Evolutionary conservation across 2,888 invertebrate species (phyloP).

Genomic region (Drosophila anceps): DNA sequence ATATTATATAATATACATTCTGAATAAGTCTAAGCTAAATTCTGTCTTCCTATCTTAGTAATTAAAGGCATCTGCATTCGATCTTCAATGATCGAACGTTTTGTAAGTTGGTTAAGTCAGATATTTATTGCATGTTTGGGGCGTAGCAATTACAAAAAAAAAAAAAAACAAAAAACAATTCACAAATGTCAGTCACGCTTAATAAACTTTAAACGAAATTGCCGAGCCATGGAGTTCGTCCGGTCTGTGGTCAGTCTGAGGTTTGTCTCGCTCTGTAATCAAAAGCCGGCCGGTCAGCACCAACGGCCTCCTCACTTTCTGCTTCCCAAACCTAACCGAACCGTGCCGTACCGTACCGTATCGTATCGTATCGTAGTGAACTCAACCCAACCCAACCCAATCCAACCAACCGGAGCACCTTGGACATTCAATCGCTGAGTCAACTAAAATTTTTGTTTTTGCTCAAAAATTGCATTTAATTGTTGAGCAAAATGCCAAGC

Average conservation of each 20-base stretch:
- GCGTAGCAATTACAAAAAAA: slow-evolving; percentile 68
- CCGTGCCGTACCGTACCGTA: slow-evolving; percentile 8
- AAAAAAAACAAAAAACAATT: slow-evolving; percentile 42
- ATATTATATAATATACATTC: no score
- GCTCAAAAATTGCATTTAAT: slow-evolving; percentile 75
- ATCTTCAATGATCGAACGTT: slow-evolving; percentile 7
- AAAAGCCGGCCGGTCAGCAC: slow-evolving; percentile 74
- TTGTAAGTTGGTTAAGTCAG: slow-evolving; percentile 28
- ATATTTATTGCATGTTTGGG: slow-evolving; percentile 61
- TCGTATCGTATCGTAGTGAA: slow-evolving; percentile 8
- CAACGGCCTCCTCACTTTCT: background rate
- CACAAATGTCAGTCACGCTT: slow-evolving; percentile 80
- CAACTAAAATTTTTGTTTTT: slow-evolving; percentile 58
- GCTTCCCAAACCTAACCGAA: slow-evolving; percentile 19
- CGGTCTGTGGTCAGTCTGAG: slow-evolving; percentile 49
- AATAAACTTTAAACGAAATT: slow-evolving; percentile 76
- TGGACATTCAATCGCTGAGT: slow-evolving; percentile 66
- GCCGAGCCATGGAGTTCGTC: slow-evolving; percentile 68
- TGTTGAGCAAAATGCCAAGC: slow-evolving; percentile 75
- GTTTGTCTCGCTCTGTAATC: slow-evolving; percentile 55
- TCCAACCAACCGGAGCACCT: slow-evolving; percentile 60
- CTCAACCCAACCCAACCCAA: slow-evolving; percentile 23
- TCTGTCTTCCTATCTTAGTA: background rate
- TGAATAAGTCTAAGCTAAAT: no score
- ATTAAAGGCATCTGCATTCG: slow-evolving; percentile 1